Evolutionary conservation across 1,140 invertebrate genomes (phyloP), one percentile per base, ranked within the genome.

Genomic region (Papilio polytes): DNA sequence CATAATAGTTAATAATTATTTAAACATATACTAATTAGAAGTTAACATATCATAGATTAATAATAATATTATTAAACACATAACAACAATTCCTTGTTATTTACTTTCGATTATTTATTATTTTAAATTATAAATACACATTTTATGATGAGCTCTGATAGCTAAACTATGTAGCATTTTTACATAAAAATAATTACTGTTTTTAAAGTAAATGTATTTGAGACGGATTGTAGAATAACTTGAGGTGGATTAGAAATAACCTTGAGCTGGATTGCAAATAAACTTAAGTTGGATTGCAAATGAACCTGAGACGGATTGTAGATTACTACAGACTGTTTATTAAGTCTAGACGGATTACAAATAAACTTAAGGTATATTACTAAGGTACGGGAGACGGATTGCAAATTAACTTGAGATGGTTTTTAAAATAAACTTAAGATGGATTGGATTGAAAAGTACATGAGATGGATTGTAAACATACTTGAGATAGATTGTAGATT

Each of bases 21-120:
- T 18, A 70, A 70, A 70, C 22, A 63, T 63, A 22, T 63, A 63
- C 13, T 70, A 70, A 70, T 70, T 31, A 31, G 63, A 70, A 31
- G 13, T 31, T 70, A 70, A 70, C 63, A 70, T 70, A 70, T 70
- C 26, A 70, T 31, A 70, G 26, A 70, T 31, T 18, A 36, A 31
- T 70, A 70, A 70, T 6, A 70, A 63, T 26, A 63, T 0, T 63
- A 59, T 26, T 22, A 26, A 63, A 22, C 10, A 2, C 48, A 51
- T 51, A 51, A 48, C 46, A 4, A 51, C 3, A 8, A 7, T 56
- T 9, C 9, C n/a, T 20, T 56, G n/a, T 56, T 20, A 9, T 56
- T 56, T 63, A 13, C 22, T 63, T 26, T 63, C 6, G 59, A 12
- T 63, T 63, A 26, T 63, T 26, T 31, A 18, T 70, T 26, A 31